These are phyloP conservation scores for Lagodon rhomboides DNA, from an alignment of 2,797 vertebrate species.

Conservation along the genomic window DNA sequence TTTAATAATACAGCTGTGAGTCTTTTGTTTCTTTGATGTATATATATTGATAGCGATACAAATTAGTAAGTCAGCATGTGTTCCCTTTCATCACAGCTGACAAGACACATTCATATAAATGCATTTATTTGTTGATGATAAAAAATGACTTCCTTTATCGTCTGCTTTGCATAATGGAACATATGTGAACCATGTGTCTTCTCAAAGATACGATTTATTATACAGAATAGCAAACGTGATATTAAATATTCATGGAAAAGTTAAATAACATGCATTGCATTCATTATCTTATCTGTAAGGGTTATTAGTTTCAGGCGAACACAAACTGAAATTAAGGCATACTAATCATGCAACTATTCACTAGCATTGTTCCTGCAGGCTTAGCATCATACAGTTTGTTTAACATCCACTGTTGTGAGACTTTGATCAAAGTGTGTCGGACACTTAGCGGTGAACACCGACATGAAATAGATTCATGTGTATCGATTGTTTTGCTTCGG, in stretches of 20 bases:
- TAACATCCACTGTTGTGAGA: not conserved
- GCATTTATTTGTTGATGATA: conserved; percentile 14
- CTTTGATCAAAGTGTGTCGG: not conserved
- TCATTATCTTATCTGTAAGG: not conserved
- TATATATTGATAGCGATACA: not conserved
- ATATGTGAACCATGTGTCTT: not conserved
- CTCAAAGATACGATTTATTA: not conserved
- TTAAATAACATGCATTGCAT: not conserved
- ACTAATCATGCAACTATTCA: not conserved
- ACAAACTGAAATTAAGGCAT: not conserved
- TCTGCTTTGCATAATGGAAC: not conserved
- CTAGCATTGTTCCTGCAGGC: not conserved
- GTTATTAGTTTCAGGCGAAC: not conserved
- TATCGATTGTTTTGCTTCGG: conserved; percentile 48
- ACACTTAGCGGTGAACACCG: conserved; percentile 6
- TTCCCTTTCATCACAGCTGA: conserved; percentile 11
- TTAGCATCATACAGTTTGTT: not conserved
- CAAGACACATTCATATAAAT: conserved; percentile 1
- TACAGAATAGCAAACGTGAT: not conserved
- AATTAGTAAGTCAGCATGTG: not conserved
- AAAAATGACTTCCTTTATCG: not conserved
- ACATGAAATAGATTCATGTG: conserved; percentile 32
- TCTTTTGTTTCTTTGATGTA: conserved; percentile 2
- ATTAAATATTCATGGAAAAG: not conserved
- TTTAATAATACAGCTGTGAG: conserved; percentile 12